Conservation (phyloP, 2,888 invertebrate species). For the Hypsopygia costalis region DNA sequence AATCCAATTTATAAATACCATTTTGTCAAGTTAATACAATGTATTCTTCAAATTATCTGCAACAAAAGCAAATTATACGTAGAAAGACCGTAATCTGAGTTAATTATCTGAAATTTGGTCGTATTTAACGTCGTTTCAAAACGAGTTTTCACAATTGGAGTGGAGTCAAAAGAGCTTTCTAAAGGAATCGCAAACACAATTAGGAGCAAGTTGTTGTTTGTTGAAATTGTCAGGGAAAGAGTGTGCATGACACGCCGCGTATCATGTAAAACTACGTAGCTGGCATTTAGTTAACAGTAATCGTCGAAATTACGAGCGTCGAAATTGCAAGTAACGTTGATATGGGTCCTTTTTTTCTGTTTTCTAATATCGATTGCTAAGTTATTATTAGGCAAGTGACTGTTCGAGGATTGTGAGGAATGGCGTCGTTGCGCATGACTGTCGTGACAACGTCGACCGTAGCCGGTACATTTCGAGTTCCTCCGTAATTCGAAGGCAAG, state of each 20-base stretch:
- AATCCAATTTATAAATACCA: too few relatives aligned
- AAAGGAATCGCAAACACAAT: conserved; percentile 75
- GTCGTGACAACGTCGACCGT: too few relatives aligned
- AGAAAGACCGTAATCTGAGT: conserved; percentile 69
- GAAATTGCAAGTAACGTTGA: too few relatives aligned
- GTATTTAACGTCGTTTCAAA: conserved; percentile 70
- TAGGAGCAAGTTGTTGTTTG: conserved; percentile 66
- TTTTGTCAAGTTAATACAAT: conserved; percentile 20
- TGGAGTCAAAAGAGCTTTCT: conserved; percentile 67
- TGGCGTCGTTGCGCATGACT: too few relatives aligned
- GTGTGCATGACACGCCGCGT: conserved; percentile 46
- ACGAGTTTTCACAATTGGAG: conserved; percentile 69
- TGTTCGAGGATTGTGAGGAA: too few relatives aligned
- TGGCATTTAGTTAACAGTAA: conserved; percentile 8
- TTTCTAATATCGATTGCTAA: too few relatives aligned
- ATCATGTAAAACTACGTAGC: conserved; percentile 21
- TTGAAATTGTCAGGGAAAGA: conserved; percentile 60
- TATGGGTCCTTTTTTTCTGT: too few relatives aligned
- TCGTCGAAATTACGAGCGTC: too few relatives aligned
- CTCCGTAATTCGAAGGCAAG: too few relatives aligned
- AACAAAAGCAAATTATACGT: conserved; percentile 61
- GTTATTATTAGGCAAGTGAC: too few relatives aligned
- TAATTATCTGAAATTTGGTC: conserved; percentile 74
- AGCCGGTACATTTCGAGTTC: too few relatives aligned
- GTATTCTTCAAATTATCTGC: conserved; percentile 41